phyloP scores from a whole-genome alignment of 2,797 vertebrate genomes.

The Schizopygopsis pylzovi region DNA sequence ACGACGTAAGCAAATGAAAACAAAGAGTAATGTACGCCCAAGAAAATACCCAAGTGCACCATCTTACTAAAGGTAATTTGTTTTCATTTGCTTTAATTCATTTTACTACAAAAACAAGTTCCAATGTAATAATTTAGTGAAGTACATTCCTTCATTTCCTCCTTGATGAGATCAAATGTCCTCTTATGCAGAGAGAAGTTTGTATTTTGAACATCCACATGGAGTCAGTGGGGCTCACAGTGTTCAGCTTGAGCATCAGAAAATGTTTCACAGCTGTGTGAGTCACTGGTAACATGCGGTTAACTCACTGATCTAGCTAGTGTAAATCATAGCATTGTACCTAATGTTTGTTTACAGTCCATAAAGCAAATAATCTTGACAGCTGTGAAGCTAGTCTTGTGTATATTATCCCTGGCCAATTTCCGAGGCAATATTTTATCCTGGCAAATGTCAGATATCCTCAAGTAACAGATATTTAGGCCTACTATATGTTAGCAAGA shows the following conservation, averaged over 20 bases:
- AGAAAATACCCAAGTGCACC: background rate
- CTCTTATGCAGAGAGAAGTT: background rate
- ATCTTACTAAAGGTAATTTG: background rate
- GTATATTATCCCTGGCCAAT: background rate
- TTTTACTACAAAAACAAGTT: slow-evolving; percentile 3
- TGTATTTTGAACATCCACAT: background rate
- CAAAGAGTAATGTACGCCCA: background rate
- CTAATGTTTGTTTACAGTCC: background rate
- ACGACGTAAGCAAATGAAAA: background rate
- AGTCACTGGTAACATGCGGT: background rate
- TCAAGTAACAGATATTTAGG: slow-evolving; percentile 8
- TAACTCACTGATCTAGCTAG: background rate
- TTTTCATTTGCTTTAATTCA: background rate
- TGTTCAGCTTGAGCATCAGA: background rate
- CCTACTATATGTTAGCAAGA: background rate
- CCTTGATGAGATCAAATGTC: background rate
- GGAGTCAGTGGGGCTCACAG: background rate
- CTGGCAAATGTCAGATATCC: background rate
- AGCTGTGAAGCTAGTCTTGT: background rate
- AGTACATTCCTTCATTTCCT: background rate
- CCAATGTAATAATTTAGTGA: background rate
- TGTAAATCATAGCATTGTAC: slow-evolving; percentile 7
- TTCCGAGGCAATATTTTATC: background rate
- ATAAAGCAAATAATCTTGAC: background rate
- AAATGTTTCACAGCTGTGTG: background rate